Evolutionary conservation across 2,797 vertebrate genomes (phyloP), one percentile per base, ranked within the genome.

Genomic region (Ctenopoma multispine): DNA sequence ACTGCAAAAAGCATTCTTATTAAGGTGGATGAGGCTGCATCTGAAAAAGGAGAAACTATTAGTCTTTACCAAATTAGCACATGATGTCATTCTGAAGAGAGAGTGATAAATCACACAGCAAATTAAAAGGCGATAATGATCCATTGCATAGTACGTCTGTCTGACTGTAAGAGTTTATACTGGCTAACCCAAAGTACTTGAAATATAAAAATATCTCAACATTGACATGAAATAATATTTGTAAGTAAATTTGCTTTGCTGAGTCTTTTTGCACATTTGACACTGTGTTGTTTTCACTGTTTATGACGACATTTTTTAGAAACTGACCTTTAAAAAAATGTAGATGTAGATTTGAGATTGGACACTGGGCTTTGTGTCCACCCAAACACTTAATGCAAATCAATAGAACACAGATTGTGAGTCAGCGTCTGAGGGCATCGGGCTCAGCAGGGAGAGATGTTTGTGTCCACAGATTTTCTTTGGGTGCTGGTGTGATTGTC

Each of bases 91-190:
- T 72, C 56, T 74, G 50, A n/a, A 7, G 50, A 41, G 50, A 41
- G 64, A 62, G 59, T 12, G 38, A 82, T 79, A 56, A 77, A 86
- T 89, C 69, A 72, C 57, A 55, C 6, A 14, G n/a, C 7, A 58
- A 79, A 75, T 69, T 47, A 58, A 75, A 82, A 75, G 62, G 63
- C 60, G 66, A 31, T 49, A 59, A 75, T 75, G 27, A 36, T 65
- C 67, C 68, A 44, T 55, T 23, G 38, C 44, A 48, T 85, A 70
- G 59, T 57, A 49, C 57, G 72, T 80, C 63, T 40, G 55, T 75
- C 55, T 61, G 15, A 44, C 64, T 78, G 73, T 75, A 70, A 79
- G 64, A 56, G 50, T 24, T 24, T 17, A 63, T 48, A 41, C 53
- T 58, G 23, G n/a, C 51, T 9, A 38, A 13, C 23, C 44, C 12